Evolutionary conservation across 2,888 invertebrate species (phyloP).

Genomic region (Gastracanthus pulcherrimus): DNA sequence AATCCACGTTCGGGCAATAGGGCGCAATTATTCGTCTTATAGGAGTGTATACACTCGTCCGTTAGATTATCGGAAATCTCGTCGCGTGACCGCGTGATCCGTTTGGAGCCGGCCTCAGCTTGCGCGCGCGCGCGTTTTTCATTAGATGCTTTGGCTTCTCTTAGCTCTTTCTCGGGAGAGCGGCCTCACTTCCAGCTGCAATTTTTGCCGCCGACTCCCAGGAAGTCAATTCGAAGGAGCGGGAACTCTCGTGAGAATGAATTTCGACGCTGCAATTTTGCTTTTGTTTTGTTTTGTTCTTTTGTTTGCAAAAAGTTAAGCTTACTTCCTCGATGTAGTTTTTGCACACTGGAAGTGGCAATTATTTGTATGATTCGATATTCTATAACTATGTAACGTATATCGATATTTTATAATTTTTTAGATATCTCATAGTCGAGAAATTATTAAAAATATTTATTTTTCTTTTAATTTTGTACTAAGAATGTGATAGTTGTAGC

Average conservation of each 20-base stretch:
- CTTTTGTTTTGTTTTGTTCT: neutral
- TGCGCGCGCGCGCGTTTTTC: constrained; percentile 38
- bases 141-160: constrained; percentile 21
- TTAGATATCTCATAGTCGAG: too few species aligned
- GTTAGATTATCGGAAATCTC: constrained; percentile 55
- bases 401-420: too few species aligned
- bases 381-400: too few species aligned
- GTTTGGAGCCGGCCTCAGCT: constrained; percentile 1
- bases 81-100: constrained; percentile 49
- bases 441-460: too few species aligned
- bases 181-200: constrained; percentile 51
- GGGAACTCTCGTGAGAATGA: constrained; percentile 43
- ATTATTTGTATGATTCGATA: too few species aligned
- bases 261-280: neutral
- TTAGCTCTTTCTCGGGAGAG: constrained; percentile 46
- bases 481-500: too few species aligned
- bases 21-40: constrained; percentile 35
- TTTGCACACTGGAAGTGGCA: too few species aligned
- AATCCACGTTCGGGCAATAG: too few species aligned
- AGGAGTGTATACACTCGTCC: neutral
- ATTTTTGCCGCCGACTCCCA: constrained; percentile 52
- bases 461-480: too few species aligned
- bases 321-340: too few species aligned
- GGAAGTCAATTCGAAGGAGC: constrained; percentile 33
- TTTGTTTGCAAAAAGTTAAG: too few species aligned